Evolutionary conservation across 64 coral and sea anemone species (phyloP), one percentile per base, ranked within the genome.

Genomic region (Montipora capricornis): DNA sequence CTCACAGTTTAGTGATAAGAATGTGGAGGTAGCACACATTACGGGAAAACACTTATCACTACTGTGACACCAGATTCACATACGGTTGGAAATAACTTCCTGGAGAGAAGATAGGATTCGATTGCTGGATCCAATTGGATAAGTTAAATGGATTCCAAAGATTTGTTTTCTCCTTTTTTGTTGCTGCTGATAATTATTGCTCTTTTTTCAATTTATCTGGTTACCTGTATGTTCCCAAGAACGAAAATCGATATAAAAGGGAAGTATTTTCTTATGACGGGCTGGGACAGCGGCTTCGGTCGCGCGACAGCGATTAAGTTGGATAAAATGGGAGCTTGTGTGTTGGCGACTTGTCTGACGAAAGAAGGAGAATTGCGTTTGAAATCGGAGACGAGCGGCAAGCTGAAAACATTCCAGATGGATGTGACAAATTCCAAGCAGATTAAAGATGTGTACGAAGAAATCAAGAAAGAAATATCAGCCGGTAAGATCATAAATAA

Each of bases 211-310:
- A 49, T 84, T 10, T 84, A 49, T 78, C 74, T 75, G 12, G 6
- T 70, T 4, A 74, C 5, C 24, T 53, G 15, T 70, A 45, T 83
- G 5, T 46, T 82, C 3, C 60, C 76, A 16, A 81, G 4, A 29
- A 14, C 64, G 19, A 81, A 62, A 53, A 57, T 91, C 14, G 81
- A 93, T 69, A 47, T 93, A 15, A 44, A 66, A 29, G 87, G 68
- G 1, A 95, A 92, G 53, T 92, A 49, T 91, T 84, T 95, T 9
- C 47, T 95, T 0, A 95, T 95, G 4, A 95, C 94, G 1, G 94
- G 94, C 66, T 95, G 94, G 64, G 94, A 95, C 50, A 75, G 64
- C 8, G 94, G 94, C 16, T 95, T 95, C 80, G 94, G 94, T 46
- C 80, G 50, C 3, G n/a, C 74, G 4, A 73, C 94, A n/a, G 94